Evolutionary conservation across 2,113 vertebrate species (phyloP).

Genomic region (Prochilodus magdalenae): DNA sequence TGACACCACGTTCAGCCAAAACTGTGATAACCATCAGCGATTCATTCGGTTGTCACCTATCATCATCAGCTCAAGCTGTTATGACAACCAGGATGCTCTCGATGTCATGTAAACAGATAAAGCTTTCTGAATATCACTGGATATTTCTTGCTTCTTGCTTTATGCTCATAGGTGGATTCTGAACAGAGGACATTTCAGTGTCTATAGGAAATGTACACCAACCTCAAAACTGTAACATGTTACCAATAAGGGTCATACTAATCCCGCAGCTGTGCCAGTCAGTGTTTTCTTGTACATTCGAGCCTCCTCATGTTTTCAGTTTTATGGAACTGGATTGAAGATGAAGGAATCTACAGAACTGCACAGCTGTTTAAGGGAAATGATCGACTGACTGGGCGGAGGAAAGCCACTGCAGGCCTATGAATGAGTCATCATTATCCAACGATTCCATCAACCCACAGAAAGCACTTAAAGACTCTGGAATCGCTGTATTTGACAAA

Average conservation of each 20-base stretch:
- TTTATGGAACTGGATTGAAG: background rate
- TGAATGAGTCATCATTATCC: constrained; percentile 1
- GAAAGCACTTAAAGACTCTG: background rate
- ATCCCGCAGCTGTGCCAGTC: background rate
- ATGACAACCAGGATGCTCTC: background rate
- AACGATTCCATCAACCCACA: background rate
- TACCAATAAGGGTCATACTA: background rate
- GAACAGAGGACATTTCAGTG: background rate
- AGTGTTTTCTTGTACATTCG: background rate
- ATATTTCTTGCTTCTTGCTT: background rate
- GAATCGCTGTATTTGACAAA: background rate
- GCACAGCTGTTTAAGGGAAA: background rate
- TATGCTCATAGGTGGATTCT: background rate
- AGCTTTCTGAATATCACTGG: background rate
- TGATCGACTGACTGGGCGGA: background rate
- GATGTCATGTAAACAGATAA: background rate
- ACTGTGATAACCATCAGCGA: background rate
- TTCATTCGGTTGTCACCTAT: background rate
- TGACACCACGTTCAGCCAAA: background rate
- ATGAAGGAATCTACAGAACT: background rate
- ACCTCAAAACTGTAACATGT: too few relatives aligned
- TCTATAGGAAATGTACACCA: too few relatives aligned
- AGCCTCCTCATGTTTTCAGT: too few relatives aligned
- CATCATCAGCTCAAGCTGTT: constrained; percentile 4
- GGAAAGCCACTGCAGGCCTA: background rate